Conservation (phyloP, 1,140 invertebrate genomes). For the Drosophila watanabei region DNA sequence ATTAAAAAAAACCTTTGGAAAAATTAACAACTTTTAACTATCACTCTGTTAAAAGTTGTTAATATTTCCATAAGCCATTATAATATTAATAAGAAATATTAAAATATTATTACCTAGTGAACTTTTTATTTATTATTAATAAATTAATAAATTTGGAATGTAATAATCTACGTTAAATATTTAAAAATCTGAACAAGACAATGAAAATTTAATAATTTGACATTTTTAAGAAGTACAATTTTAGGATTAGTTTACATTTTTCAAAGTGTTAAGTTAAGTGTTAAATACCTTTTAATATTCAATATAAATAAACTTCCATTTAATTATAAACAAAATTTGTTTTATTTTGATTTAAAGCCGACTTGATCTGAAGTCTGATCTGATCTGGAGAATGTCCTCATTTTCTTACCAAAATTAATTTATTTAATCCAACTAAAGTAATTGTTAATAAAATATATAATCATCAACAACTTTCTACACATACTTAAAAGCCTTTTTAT, state of each 20-base stretch:
- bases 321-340: too few relatives aligned
- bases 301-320: too few relatives aligned
- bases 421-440: not conserved
- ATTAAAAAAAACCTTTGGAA: not conserved
- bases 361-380: too few relatives aligned
- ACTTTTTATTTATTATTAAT: not conserved
- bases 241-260: too few relatives aligned
- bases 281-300: too few relatives aligned
- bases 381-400: too few relatives aligned
- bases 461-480: not conserved
- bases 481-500: too few relatives aligned
- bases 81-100: not conserved
- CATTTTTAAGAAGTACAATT: not conserved
- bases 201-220: not conserved
- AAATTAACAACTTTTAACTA: not conserved
- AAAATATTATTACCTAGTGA: not conserved
- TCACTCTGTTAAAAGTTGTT: too few relatives aligned
- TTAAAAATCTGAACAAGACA: too few relatives aligned
- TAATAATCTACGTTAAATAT: not conserved
- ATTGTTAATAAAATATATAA: not conserved
- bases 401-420: too few relatives aligned
- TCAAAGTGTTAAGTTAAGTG: not conserved
- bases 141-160: not conserved
- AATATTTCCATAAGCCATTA: too few relatives aligned
- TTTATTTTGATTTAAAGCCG: too few relatives aligned